Percentiles rank a stretch among this genome's conserved stretches.
phyloP scores from a whole-genome alignment of 2,888 invertebrate genomes.

The Bellardia pandia region DNA sequence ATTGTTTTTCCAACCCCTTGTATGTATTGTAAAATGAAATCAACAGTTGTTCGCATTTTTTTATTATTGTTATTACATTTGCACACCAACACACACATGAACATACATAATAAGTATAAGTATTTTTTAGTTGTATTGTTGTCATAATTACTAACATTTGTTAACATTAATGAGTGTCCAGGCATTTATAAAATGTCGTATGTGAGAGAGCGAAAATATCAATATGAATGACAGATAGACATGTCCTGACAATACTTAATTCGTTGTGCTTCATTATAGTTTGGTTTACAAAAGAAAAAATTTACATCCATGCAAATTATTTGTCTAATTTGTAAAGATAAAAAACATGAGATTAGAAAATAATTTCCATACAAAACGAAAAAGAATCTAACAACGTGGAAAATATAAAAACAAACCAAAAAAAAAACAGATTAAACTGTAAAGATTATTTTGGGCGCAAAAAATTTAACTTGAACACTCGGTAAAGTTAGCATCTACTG shows the following conservation, averaged over 20 bases:
- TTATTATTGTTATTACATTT: slow-evolving; percentile 35
- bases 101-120: neutral
- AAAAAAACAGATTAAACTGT: neutral
- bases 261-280: neutral
- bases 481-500: too few relatives aligned
- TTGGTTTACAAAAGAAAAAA: slow-evolving; percentile 13
- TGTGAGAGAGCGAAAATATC: slow-evolving; percentile 35
- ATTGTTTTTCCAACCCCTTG: slow-evolving; percentile 15
- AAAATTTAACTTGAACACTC: neutral
- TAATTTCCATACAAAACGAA: neutral
- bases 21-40: slow-evolving; percentile 51
- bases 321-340: slow-evolving; percentile 62
- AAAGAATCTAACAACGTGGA: neutral
- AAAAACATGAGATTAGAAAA: slow-evolving; percentile 59
- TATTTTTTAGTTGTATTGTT: slow-evolving; percentile 30
- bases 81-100: neutral
- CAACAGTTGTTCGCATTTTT: slow-evolving; percentile 63
- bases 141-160: slow-evolving; percentile 72
- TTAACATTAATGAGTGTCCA: slow-evolving; percentile 73
- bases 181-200: slow-evolving; percentile 72
- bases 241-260: slow-evolving; percentile 45
- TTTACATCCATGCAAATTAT: slow-evolving; percentile 43
- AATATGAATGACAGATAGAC: slow-evolving; percentile 14
- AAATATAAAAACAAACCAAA: neutral
- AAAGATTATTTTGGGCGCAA: neutral